Base-by-base conservation (phyloP, 2,113 vertebrate species). In the Centropus bengalensis region DNA sequence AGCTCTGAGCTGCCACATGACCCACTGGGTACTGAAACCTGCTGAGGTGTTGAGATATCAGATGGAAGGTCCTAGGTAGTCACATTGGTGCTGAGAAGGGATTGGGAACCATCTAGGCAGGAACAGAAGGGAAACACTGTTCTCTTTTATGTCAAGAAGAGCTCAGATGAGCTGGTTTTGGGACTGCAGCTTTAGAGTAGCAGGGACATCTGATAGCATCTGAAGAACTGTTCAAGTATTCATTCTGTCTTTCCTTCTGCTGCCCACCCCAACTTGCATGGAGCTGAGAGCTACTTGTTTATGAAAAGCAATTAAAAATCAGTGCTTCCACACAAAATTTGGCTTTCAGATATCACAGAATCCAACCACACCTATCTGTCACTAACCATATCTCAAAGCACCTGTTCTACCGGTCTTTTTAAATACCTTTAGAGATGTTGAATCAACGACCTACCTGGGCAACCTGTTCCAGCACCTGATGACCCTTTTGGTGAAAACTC, bases 1-100 rank as follows among this genome's bases (percentile, higher is more conserved):
- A 54, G 19, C 26, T 26, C 47, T 14, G 58, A 54, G 49, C 38
- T 5, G 2, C 24, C 3, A 2, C 0, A 1, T n/a, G 55, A 66
- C 5, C 24, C 28, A 17, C 14, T 6, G 54, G 27, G 27, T 3
- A 9, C n/a, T 52, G 55, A 27, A 60, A 23, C 11, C 42, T 40
- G 14, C 1, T 4, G 27, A 55, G 7, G 18, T 36, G 16, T 14
- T 36, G 33, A 44, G 51, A 60, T 2, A 7, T 38, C 0, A 18
- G 23, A 15, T 12, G 23, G 27, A 64, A 60, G 12, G 51, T 32
- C 15, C 13, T 45, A 32, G 38, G 13, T 23, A 44, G 73, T 38
- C 0, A 0, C 8, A 26, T 18, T 20, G 15, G 8, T 62, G 17
- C 27, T 44, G 52, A n/a, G 24, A 32, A 38, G 11, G 30, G 33